Conservation (phyloP, 2,888 invertebrate species). For the Drosophila rubida region DNA sequence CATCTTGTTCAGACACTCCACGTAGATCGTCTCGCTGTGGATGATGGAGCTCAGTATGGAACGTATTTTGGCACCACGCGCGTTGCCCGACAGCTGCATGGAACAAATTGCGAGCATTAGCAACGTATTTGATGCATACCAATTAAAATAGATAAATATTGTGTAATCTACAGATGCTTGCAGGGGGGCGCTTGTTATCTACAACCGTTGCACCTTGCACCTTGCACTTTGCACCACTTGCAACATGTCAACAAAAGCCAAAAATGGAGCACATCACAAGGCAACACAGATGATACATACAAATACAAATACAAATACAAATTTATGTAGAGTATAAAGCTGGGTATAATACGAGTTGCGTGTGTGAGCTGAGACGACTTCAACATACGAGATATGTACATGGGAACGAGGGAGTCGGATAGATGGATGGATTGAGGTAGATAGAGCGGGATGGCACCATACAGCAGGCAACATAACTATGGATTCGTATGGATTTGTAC, state of each 20-base stretch:
- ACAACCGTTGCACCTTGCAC: conserved; percentile 40
- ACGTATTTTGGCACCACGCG: conserved; percentile 93
- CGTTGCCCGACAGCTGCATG: conserved; percentile 86
- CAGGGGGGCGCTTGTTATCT: conserved; percentile 34
- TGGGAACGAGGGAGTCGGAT: conserved; percentile 4
- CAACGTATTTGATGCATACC: background rate
- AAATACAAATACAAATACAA: background rate
- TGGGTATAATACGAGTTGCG: background rate
- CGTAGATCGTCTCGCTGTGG: conserved; percentile 95
- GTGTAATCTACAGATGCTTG: conserved; percentile 48
- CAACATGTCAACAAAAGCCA: conserved; percentile 22
- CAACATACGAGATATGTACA: conserved; percentile 18
- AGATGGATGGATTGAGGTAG: conserved; percentile 3
- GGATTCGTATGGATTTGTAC: too few species aligned
- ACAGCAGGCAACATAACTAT: conserved; percentile 15
- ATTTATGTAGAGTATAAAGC: background rate
- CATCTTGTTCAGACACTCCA: conserved; percentile 95
- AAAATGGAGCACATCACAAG: conserved; percentile 3
- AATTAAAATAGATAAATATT: background rate
- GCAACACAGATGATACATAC: background rate
- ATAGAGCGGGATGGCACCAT: conserved; percentile 1
- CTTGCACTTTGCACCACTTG: conserved; percentile 39
- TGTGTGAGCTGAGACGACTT: too few species aligned
- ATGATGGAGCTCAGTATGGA: conserved; percentile 95
- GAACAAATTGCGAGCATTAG: conserved; percentile 20